A percentile compares a stretch with the other conserved stretches of the same genome.
phyloP scores from a whole-genome alignment of 2,113 vertebrate species.

The Mormyrus lacerda region DNA sequence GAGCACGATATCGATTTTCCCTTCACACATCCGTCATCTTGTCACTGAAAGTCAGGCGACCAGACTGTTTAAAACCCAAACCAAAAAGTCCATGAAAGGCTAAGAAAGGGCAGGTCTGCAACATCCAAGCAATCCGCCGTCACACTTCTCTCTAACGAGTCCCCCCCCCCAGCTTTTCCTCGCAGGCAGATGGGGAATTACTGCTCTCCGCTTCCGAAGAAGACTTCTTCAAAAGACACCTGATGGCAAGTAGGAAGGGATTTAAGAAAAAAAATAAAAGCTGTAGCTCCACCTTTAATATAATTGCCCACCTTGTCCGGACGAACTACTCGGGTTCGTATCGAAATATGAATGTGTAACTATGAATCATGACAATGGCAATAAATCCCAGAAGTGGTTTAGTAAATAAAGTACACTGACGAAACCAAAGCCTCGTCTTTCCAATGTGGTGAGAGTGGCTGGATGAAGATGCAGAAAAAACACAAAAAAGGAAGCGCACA shows the following conservation, averaged over 20 bases:
- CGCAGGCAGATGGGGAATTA: slow-evolving; percentile 5
- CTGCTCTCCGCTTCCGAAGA: slow-evolving; percentile 10
- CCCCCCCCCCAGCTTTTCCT: neutral
- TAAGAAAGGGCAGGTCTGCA: slow-evolving; percentile 11
- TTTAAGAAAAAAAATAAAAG: neutral
- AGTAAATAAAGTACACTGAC: slow-evolving; percentile 4
- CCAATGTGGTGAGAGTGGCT: neutral
- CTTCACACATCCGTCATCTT: slow-evolving; percentile 43
- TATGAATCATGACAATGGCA: neutral
- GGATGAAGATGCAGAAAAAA: neutral
- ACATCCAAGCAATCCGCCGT: slow-evolving; percentile 22
- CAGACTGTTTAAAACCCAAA: slow-evolving; percentile 24
- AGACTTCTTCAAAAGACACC: slow-evolving; percentile 28
- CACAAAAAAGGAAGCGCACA: neutral
- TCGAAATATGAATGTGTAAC: neutral
- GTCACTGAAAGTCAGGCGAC: slow-evolving; percentile 29
- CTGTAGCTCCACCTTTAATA: slow-evolving; percentile 19
- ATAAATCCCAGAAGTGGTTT: slow-evolving; percentile 19
- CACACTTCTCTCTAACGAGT: neutral
- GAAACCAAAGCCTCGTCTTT: neutral
- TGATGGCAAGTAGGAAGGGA: slow-evolving; percentile 29
- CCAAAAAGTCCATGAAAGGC: slow-evolving; percentile 12
- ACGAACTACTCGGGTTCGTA: neutral
- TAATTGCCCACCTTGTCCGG: slow-evolving; percentile 11
- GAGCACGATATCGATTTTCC: slow-evolving; percentile 35